Base-by-base conservation (phyloP, 2,113 vertebrate species). In the Anas platyrhynchos region DNA sequence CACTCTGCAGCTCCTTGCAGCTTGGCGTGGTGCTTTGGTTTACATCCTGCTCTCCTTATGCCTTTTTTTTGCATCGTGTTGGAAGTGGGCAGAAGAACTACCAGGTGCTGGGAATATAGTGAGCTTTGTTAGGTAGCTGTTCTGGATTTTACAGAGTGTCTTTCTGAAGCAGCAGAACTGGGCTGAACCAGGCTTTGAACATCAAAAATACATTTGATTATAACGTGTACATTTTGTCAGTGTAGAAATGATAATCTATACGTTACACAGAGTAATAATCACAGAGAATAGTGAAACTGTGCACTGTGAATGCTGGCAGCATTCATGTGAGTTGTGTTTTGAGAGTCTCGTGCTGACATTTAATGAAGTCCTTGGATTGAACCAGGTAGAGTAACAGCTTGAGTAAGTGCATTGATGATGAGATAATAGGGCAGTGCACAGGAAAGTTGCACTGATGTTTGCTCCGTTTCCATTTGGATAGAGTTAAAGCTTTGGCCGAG, bases 401-500 rank as follows among this genome's bases (percentile, higher is more conserved):
- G 1, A 86, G 50, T 36, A 69, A 25, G 27, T 72, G 81, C 82
- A 52, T 1, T 86, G 82, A 58, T 63, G 85, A 73, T 50, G 69
- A 54, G 44, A 32, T 74, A 81, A 27, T 29, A 55, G 56, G 61
- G 61, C 61, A 71, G 13, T 4, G 21, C 14, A 69, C 20, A 59
- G 55, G 50, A 26, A 81, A 87, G 34, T 11, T 61, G 38, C 34
- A 12, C 2, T 74, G 66, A 58, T 36, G 23, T 48, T 86, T 74
- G 43, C 38, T 72, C 48, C 81, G 20, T 90, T 94, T 77, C 90
- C 83, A 0, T 79, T 82, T 83, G 62, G 56, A 82, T 6, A 12
- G 61, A 82, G 52, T 41, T 66, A 62, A 59, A 81, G 55, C 43
- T 38, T 69, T 85, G 75, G 44, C 75, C 68, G 59, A 90, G 84